Conservation (phyloP, 35 echinoderm and acorn worm genomes). For the Heliocidaris erythrogramma region DNA sequence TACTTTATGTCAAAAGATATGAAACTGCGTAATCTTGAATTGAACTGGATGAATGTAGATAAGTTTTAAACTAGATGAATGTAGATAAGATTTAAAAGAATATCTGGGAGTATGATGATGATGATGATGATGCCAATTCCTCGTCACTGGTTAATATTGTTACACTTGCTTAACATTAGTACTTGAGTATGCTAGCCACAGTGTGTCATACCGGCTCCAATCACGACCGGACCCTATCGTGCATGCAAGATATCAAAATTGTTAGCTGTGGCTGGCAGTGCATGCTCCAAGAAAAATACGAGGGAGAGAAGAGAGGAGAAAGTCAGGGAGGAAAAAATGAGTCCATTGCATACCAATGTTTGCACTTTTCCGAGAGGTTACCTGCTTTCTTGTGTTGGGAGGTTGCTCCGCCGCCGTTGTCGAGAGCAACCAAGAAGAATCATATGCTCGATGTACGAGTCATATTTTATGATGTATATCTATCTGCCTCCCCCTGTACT, state of each 20-base stretch:
- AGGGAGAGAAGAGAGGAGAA: background rate
- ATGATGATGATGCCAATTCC: background rate
- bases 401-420: background rate
- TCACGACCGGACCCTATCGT: slow-evolving; percentile 10
- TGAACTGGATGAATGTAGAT: background rate
- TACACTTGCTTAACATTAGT: background rate
- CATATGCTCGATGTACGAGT: background rate
- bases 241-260: slow-evolving; percentile 36
- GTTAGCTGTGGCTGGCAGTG: slow-evolving; percentile 7
- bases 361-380: slow-evolving; percentile 39
- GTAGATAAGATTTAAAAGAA: background rate
- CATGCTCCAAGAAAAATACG: background rate
- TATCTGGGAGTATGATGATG: background rate
- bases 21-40: too few relatives aligned
- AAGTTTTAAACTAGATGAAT: too few relatives aligned
- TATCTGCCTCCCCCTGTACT: background rate
- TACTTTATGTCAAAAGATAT: too few relatives aligned
- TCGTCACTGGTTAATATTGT: background rate
- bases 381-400: slow-evolving; percentile 17
- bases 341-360: slow-evolving; percentile 41
- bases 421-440: slow-evolving; percentile 22
- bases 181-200: slow-evolving; percentile 27
- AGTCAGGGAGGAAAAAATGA: background rate
- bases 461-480: slow-evolving; percentile 32
- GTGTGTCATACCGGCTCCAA: background rate